These are phyloP conservation scores for Potamilus streckersoni DNA, from an alignment of 1,140 invertebrate genomes.

Conservation along the genomic window DNA sequence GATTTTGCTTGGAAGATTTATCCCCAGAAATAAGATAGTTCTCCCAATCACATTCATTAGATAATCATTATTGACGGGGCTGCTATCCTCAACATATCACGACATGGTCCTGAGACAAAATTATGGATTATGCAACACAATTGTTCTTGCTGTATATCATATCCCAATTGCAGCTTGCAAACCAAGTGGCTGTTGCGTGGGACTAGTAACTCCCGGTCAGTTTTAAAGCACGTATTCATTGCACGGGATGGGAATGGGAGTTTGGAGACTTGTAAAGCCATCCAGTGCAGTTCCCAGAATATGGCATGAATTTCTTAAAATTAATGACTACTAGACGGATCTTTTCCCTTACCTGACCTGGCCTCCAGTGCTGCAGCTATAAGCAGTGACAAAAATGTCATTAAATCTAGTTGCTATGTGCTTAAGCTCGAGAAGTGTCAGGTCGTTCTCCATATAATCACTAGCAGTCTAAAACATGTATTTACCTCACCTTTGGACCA, in stretches of 20 bases:
- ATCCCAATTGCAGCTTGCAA: neutral
- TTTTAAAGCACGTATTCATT: neutral
- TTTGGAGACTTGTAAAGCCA: neutral
- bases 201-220: slow-evolving; percentile 16
- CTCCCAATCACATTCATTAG: neutral
- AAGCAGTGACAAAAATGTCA: neutral
- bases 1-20: no score
- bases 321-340: slow-evolving; percentile 20
- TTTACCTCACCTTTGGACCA: slow-evolving; percentile 3
- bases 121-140: neutral
- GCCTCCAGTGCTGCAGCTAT: neutral
- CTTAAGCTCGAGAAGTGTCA: neutral
- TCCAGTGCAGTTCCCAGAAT: slow-evolving; percentile 19
- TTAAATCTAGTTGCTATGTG: neutral
- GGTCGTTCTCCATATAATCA: slow-evolving; percentile 35
- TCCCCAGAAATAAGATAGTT: no score
- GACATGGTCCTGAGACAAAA: neutral
- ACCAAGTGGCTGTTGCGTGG: slow-evolving; percentile 19
- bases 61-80: neutral
- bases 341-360: slow-evolving; percentile 18
- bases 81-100: slow-evolving; percentile 1
- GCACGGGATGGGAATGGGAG: neutral
- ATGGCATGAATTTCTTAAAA: slow-evolving; percentile 11
- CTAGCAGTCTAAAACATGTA: slow-evolving; percentile 47
- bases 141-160: slow-evolving; percentile 10